Base-by-base conservation (phyloP, 1,140 invertebrate genomes). In the Sinella curviseta region DNA sequence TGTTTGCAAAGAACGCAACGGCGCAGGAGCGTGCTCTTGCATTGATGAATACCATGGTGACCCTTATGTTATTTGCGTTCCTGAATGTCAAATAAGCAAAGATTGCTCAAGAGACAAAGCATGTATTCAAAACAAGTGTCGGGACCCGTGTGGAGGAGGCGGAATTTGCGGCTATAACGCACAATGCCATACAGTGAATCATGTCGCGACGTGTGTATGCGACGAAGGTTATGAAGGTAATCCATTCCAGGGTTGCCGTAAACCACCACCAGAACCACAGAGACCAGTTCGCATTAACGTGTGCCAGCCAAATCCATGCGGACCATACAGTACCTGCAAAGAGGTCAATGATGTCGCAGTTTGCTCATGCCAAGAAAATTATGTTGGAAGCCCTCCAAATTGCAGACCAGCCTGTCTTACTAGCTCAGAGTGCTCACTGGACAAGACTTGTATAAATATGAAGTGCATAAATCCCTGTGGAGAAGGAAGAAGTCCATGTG, bases 101-200 rank as follows among this genome's bases (percentile, higher is more conserved):
- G 90, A 91, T 80, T 91, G 90, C 83, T 87, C 85, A n/a, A 77
- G 78, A 8, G 80, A 87, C 77, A 81, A 85, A 65, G 85, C 86
- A 20, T 87, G 87, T 82, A 74, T 83, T 77, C 77, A 85, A 80
- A 74, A 78, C 79, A 17, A 86, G 83, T 79, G 83, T 79, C 73
- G 84, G 28, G 78, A 86, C 77, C 86, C 86, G 3, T 86, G 86
- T 79, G 17, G 28, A 16, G 30, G 4, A 28, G 77, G 31, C 30
- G n/a, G n/a, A n/a, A 90, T 93, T 16, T 96, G 94, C 85, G 95
- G 94, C 1, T 85, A 91, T 20, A 91, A 91, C 65, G 94, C 94
- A n/a, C 89, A 92, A 35, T 96, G 94, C 82, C 85, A 80, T 30
- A 31, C 34, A 12, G 4, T 34, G n/a, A 78, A 74, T 24, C 57